phyloP scores from a whole-genome alignment of 2,888 invertebrate genomes.

The Pollenia griseotomentosa region DNA sequence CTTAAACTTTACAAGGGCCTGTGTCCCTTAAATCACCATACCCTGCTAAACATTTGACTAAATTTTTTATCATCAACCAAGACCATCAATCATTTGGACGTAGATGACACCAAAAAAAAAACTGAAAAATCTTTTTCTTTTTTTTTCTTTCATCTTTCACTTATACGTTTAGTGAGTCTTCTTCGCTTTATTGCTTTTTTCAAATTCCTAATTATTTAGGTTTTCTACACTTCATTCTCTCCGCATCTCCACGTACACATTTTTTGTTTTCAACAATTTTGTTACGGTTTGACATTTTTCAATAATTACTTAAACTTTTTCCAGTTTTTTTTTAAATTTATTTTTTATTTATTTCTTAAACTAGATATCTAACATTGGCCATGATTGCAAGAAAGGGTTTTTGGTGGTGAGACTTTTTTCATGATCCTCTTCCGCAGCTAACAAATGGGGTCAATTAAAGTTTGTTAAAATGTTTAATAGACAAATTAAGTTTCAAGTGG shows the following conservation, averaged over 20 bases:
- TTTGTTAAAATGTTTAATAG: constrained; percentile 27
- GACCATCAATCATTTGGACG: constrained; percentile 54
- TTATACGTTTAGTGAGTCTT: neutral
- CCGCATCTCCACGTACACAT: neutral
- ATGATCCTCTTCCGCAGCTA: constrained; percentile 7
- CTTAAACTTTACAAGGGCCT: neutral
- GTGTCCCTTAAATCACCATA: neutral
- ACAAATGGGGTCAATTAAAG: constrained; percentile 61
- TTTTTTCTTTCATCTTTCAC: constrained; percentile 19
- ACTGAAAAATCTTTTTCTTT: neutral
- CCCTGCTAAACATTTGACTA: too few species aligned
- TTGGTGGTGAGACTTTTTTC: neutral
- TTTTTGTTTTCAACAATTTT: neutral
- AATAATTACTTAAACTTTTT: constrained; percentile 8
- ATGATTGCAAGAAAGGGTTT: neutral
- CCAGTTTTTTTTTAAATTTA: neutral
- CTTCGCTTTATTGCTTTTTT: neutral
- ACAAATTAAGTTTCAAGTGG: constrained; percentile 54
- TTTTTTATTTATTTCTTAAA: neutral
- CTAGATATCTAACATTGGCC: neutral
- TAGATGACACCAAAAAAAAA: constrained; percentile 34
- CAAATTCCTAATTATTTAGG: constrained; percentile 35
- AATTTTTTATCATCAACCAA: neutral
- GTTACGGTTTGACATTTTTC: neutral
- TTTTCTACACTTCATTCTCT: constrained; percentile 9